Base-by-base conservation (phyloP, 30 jellyfish, hydroid and myxozoan species). In the Aurelia aurita complex sp. Pacific region DNA sequence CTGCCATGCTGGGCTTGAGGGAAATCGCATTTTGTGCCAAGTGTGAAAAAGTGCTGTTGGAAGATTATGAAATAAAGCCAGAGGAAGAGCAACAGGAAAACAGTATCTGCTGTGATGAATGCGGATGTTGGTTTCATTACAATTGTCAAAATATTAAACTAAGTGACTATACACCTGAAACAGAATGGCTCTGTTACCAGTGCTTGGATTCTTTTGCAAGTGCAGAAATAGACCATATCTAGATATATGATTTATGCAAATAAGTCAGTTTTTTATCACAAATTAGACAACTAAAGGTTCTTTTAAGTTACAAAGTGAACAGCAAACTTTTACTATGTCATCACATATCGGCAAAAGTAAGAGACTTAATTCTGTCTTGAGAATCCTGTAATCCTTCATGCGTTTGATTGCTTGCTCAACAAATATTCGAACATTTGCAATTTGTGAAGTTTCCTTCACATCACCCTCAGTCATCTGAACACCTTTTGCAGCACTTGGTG, bases 401-500 rank as follows among this genome's bases (percentile, higher is more conserved):
- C 91, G 50, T 33, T 79, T 63, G 3, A 67, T 86, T 14, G 95
- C 95, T 60, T 86, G 88, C 67, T 86, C 95, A 5, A 86, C 91
- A 52, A 50, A 74, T 11, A 86, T 86, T 64, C 90, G 18, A 40
- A 86, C 90, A 89, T 89, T 89, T 29, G 95, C 91, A 43, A 77
- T 75, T 35, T 67, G 83, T 14, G 83, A 60, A 62, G 91, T 86
- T 36, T 64, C 54, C 61, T 64, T 64, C 42, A 89, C 90, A 54
- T 82, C 86, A 46, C 10, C 2, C 11, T 61, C 75, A 0, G 63
- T 55, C 97, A 89, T 89, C 74, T 85, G 88, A 17, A n/a, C 78
- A 32, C 89, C 96, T 11, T 81, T 69, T 12, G 90, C 90, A 10
- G 85, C 92, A 12, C 87, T 82, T 6, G 97, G 97, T 63, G 97